Evolutionary conservation across 2,113 vertebrate genomes (phyloP).

Genomic region (Callopanchax toddi): DNA sequence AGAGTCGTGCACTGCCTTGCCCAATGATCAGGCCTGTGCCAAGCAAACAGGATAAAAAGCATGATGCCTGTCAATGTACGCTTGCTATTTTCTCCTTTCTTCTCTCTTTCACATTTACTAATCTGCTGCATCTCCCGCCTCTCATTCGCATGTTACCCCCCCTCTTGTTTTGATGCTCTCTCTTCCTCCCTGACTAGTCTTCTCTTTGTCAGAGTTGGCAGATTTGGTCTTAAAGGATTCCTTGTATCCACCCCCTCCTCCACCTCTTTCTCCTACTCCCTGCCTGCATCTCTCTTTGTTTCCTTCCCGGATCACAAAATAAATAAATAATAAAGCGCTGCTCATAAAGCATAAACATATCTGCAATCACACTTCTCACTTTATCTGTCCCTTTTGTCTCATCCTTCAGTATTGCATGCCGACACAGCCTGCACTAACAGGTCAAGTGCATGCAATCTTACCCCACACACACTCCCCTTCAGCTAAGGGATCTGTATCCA

Average conservation of each 20-base stretch:
- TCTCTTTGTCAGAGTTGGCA: conserved; percentile 51
- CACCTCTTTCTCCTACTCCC: conserved; percentile 31
- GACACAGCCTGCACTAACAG: conserved; percentile 48
- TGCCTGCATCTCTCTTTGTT: conserved; percentile 21
- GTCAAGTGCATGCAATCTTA: conserved; percentile 72
- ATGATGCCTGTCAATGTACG: conserved; percentile 6
- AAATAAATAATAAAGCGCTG: background rate
- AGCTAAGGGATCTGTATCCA: conserved; percentile 57
- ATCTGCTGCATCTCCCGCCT: conserved; percentile 11
- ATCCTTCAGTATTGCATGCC: conserved; percentile 38
- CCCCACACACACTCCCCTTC: conserved; percentile 7
- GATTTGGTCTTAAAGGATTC: conserved; percentile 51
- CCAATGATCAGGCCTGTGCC: conserved; percentile 11
- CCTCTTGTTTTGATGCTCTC: conserved; percentile 42
- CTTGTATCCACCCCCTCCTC: conserved; percentile 30
- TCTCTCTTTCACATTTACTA: conserved; percentile 8
- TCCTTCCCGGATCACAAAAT: conserved; percentile 4
- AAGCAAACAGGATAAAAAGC: conserved; percentile 40
- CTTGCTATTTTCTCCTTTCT: conserved; percentile 1
- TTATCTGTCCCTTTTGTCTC: conserved; percentile 18
- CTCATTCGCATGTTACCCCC: conserved; percentile 10
- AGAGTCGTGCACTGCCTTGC: background rate
- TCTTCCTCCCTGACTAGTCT: conserved; percentile 38
- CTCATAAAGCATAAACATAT: conserved; percentile 21
- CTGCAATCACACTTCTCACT: conserved; percentile 12